A percentile compares a stretch with the other conserved stretches of the same genome.
Evolutionary conservation across 1,140 invertebrate genomes (phyloP).

Genomic region (Hypsibius dujardini): DNA sequence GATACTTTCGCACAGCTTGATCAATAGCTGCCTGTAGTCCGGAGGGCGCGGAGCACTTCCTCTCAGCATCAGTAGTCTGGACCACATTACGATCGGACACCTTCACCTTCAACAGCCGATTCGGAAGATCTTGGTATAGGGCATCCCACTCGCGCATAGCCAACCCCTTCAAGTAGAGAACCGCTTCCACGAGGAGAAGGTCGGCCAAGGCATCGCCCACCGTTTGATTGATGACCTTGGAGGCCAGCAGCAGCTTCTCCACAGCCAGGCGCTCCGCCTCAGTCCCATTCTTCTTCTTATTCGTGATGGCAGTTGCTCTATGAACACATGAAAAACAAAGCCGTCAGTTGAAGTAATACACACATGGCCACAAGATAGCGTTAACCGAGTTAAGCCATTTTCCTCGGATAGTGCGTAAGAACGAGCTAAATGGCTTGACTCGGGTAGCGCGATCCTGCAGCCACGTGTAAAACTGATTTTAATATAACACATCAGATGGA

Average conservation of each 20-base stretch:
- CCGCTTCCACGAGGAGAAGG: conserved; percentile 75
- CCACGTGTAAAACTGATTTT: no score
- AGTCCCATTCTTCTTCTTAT: conserved; percentile 20
- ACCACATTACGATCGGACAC: conserved; percentile 56
- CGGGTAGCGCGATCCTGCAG: no score
- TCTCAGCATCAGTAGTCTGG: conserved; percentile 65
- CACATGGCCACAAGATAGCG: no score
- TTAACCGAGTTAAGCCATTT: no score
- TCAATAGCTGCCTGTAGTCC: conserved; percentile 69
- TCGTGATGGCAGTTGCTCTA: no score
- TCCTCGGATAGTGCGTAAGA: no score
- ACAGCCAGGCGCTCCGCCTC: conserved; percentile 35
- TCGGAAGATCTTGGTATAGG: conserved; percentile 68
- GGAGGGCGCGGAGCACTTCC: conserved; percentile 52
- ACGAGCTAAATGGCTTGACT: no score
- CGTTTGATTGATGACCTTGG: conserved; percentile 64
- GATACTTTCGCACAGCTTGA: conserved; percentile 46
- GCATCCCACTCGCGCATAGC: conserved; percentile 55
- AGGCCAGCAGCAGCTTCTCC: conserved; percentile 44
- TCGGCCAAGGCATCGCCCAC: conserved; percentile 91
- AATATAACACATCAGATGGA: no score
- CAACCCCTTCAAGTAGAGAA: conserved; percentile 63
- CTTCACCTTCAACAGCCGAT: conserved; percentile 63
- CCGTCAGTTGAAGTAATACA: no score
- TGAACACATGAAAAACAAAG: no score